Conservation (phyloP, 2,888 invertebrate species). For the Teleogryllus oceanicus region DNA sequence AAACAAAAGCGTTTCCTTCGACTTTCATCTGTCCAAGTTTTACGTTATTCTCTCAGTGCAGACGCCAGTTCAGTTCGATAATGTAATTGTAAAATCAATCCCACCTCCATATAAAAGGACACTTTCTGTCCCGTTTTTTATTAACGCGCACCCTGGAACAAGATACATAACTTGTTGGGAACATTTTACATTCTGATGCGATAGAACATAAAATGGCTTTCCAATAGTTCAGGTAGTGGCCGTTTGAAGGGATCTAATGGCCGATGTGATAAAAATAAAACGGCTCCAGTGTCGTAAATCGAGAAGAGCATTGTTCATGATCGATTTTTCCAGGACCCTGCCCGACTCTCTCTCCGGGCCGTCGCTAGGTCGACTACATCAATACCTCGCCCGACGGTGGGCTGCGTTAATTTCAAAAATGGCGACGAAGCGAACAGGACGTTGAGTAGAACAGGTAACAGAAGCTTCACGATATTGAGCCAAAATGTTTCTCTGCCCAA, state of each 20-base stretch:
- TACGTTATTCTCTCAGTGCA: too few species aligned
- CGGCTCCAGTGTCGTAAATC: neutral
- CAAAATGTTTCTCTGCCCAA: too few species aligned
- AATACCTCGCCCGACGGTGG: neutral
- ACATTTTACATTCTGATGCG: slow-evolving; percentile 7
- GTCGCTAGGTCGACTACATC: neutral
- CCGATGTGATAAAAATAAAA: slow-evolving; percentile 10
- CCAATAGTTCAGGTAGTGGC: slow-evolving; percentile 18
- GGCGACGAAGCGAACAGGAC: neutral
- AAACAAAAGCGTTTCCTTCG: neutral
- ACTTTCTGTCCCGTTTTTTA: neutral
- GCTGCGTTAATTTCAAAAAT: slow-evolving; percentile 5
- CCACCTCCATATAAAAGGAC: neutral
- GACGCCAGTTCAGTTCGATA: neutral
- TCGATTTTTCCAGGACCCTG: neutral
- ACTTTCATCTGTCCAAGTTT: neutral
- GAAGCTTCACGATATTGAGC: neutral
- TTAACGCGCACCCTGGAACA: neutral
- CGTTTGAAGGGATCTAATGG: slow-evolving; percentile 9
- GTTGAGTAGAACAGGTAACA: neutral
- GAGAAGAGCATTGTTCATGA: neutral
- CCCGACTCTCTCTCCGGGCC: neutral
- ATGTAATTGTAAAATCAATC: slow-evolving; percentile 18
- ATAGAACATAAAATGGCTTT: slow-evolving; percentile 18
- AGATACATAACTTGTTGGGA: slow-evolving; percentile 10